Conservation (phyloP, 2,797 vertebrate genomes). For the Allobates femoralis region DNA sequence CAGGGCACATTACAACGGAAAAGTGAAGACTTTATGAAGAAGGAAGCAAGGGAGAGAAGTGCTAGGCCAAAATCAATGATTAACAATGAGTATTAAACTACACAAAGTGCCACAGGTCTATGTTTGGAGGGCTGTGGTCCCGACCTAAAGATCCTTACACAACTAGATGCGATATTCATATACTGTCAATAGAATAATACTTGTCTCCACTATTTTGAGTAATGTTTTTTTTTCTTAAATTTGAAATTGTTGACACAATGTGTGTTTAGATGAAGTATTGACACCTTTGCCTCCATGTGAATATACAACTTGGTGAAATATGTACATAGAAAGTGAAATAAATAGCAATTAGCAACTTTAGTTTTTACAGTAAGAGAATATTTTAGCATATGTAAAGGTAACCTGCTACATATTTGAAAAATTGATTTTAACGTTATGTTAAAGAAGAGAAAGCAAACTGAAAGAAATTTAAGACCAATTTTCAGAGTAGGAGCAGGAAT, state of each 20-base stretch:
- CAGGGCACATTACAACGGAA: conserved; percentile 6
- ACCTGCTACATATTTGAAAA: no score
- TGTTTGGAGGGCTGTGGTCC: background rate
- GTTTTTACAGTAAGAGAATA: background rate
- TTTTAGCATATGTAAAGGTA: background rate
- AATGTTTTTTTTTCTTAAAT: background rate
- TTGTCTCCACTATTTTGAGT: background rate
- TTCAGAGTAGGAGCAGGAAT: no score
- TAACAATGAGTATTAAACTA: background rate
- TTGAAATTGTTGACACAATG: background rate
- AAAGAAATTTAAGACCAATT: no score
- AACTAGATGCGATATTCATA: background rate
- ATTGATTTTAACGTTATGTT: no score
- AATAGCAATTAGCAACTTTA: background rate
- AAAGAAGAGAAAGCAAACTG: no score
- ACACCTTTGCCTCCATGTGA: background rate
- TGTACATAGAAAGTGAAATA: background rate
- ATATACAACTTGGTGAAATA: background rate
- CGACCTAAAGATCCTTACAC: background rate
- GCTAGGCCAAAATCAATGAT: background rate
- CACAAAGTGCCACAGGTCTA: background rate
- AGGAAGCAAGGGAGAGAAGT: background rate
- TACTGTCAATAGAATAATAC: background rate
- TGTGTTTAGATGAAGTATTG: conserved; percentile 4
- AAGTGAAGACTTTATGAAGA: background rate